Evolutionary conservation across 30 jellyfish, hydroid and myxozoan species (phyloP), one percentile per base, ranked within the genome.

Genomic region (Pelagia noctiluca): DNA sequence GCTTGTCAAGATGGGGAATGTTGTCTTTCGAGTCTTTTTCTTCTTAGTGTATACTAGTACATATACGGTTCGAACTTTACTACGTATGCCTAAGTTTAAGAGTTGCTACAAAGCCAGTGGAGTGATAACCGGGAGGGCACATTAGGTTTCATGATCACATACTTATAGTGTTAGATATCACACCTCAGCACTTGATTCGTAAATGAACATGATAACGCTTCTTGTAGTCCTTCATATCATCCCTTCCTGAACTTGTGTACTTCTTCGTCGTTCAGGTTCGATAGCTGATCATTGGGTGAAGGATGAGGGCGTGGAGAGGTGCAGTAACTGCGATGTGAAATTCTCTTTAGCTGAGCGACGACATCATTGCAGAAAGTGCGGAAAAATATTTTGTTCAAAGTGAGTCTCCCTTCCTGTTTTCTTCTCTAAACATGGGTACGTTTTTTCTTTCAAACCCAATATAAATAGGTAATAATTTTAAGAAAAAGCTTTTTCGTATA

Each of bases 321-420:
- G 98, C 75, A 65, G 86, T 42, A 71, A 65, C 76, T 92, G 98
- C 75, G 67, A 50, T 26, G 83, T 70, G 30, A 86, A 82, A 66
- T 92, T 92, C 65, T 54, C 98, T 13, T 75, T 92, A 48, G 82
- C 98, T 47, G 98, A 92, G 30, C 66, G 98, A 62, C 75, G 92
- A 49, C 98, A 92, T 69, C 98, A 92, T 60, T 92, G 98, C 62
- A 85, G 98, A n/a, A 92, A 86, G 23, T 92, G 98, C 68, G 98
- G 98, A 54, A 80, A 87, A 29, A 89, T 92, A 19, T 92, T 92
- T 77, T 92, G 98, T 64, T 94, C 92, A 63, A 92, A 84, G 98
- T 92, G 71, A 73, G 91, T 65, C 29, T 32, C 3, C 22, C 7
- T 48, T 19, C 25, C 34, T 4, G 18, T 35, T 19, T 31, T 16